phyloP scores from a whole-genome alignment of 2,888 invertebrate species.

The Candidula unifasciata region DNA sequence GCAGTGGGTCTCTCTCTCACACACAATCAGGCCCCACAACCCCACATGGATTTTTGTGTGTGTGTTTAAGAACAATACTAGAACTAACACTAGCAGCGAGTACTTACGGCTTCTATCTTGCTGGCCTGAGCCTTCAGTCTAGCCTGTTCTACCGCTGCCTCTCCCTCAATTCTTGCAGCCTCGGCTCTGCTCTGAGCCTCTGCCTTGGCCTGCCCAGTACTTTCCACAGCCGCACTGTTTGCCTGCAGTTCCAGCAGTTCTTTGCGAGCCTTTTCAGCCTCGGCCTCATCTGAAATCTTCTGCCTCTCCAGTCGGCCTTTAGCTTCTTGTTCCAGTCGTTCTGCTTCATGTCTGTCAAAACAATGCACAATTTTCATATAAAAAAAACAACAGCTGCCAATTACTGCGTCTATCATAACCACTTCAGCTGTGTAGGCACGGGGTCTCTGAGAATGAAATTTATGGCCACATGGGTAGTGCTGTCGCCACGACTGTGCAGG shows the following conservation, averaged over 20 bases:
- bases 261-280: constrained; percentile 79
- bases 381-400: neutral
- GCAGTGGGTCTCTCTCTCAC: too few relatives aligned
- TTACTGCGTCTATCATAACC: neutral
- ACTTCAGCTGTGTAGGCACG: neutral
- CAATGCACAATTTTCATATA: too few relatives aligned
- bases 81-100: neutral
- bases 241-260: constrained; percentile 79
- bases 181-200: constrained; percentile 80
- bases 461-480: too few relatives aligned
- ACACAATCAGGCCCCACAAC: too few relatives aligned
- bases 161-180: constrained; percentile 79
- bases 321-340: constrained; percentile 80
- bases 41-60: too few relatives aligned
- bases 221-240: constrained; percentile 79
- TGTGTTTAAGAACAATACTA: too few relatives aligned
- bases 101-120: constrained; percentile 79
- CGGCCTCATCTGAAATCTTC: constrained; percentile 79
- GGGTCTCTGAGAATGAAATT: too few relatives aligned
- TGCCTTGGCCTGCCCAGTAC: constrained; percentile 80
- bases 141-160: constrained; percentile 80
- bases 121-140: constrained; percentile 79
- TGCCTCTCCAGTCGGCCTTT: constrained; percentile 79
- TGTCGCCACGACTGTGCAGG: too few relatives aligned
- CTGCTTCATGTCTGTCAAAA: constrained; percentile 78